Conservation (phyloP, 2,113 vertebrate genomes). For the Callionymus lyra region DNA sequence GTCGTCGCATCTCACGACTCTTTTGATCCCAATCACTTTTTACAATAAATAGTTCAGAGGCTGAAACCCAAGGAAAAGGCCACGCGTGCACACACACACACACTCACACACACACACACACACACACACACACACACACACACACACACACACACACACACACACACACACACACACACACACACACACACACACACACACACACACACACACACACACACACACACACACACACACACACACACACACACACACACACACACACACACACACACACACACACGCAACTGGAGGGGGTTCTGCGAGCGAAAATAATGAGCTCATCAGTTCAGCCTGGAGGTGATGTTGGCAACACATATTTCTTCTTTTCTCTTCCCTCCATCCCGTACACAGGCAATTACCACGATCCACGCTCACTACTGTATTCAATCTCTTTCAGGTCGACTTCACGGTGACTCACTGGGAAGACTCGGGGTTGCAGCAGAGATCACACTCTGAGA, state of each 20-base stretch:
- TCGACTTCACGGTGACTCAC: slow-evolving; percentile 39
- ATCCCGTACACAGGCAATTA: slow-evolving; percentile 54
- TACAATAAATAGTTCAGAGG: slow-evolving; percentile 41
- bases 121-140: slow-evolving; percentile 6
- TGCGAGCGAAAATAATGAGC: slow-evolving; percentile 63
- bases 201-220: slow-evolving; percentile 2
- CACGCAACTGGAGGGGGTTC: slow-evolving; percentile 46
- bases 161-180: slow-evolving; percentile 11
- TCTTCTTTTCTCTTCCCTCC: slow-evolving; percentile 24
- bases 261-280: slow-evolving; percentile 7
- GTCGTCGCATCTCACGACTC: slow-evolving; percentile 11
- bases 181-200: slow-evolving; percentile 14
- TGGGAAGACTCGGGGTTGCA: slow-evolving; percentile 36
- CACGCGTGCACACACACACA: slow-evolving; percentile 14
- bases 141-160: slow-evolving; percentile 10
- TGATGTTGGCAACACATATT: slow-evolving; percentile 35
- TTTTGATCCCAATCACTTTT: slow-evolving; percentile 32
- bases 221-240: slow-evolving; percentile 15
- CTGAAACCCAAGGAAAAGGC: slow-evolving; percentile 36
- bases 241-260: slow-evolving; percentile 2
- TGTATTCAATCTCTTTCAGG: slow-evolving; percentile 47
- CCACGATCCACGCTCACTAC: slow-evolving; percentile 44
- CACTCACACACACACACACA: slow-evolving; percentile 10
- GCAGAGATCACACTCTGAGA: slow-evolving; percentile 12
- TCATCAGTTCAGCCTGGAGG: slow-evolving; percentile 60